A percentile compares a stretch with the other conserved stretches of the same genome.
phyloP scores from a whole-genome alignment of 2,888 invertebrate species.

The Gandaritis pyraliata region DNA sequence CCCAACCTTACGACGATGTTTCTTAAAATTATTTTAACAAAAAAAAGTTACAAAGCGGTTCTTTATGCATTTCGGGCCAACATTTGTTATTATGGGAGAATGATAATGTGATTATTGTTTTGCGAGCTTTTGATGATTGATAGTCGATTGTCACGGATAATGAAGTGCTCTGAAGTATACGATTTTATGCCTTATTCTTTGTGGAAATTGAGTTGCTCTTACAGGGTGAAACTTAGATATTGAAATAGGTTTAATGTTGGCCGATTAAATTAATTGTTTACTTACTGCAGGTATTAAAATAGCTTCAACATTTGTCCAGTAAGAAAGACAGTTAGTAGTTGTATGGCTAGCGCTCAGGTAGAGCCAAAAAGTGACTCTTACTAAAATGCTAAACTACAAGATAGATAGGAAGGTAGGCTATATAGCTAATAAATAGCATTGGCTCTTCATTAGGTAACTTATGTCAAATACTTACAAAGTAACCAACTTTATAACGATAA shows the following conservation, averaged over 20 bases:
- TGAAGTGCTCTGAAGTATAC: slow-evolving; percentile 70
- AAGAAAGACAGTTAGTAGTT: background rate
- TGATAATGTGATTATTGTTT: slow-evolving; percentile 84
- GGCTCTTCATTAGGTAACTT: too few species aligned
- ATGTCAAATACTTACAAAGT: background rate
- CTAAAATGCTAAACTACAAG: too few species aligned
- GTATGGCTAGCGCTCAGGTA: too few species aligned
- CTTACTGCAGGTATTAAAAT: slow-evolving; percentile 16
- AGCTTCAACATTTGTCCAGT: background rate
- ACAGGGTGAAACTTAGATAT: slow-evolving; percentile 19
- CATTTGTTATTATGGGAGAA: slow-evolving; percentile 82
- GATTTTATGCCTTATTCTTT: slow-evolving; percentile 60
- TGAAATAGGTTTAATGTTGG: slow-evolving; percentile 32
- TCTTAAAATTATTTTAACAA: slow-evolving; percentile 71
- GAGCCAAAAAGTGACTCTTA: too few species aligned
- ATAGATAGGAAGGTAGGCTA: too few species aligned
- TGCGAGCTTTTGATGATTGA: slow-evolving; percentile 79
- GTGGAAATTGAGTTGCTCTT: slow-evolving; percentile 34
- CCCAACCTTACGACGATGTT: slow-evolving; percentile 72
- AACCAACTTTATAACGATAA: slow-evolving; percentile 35
- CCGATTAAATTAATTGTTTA: slow-evolving; percentile 36
- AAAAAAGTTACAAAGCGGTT: slow-evolving; percentile 72
- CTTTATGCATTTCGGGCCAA: slow-evolving; percentile 79
- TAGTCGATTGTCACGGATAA: slow-evolving; percentile 78
- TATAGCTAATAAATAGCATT: too few species aligned